phyloP scores from a whole-genome alignment of 2,113 vertebrate genomes.

The Laterallus jamaicensis region DNA sequence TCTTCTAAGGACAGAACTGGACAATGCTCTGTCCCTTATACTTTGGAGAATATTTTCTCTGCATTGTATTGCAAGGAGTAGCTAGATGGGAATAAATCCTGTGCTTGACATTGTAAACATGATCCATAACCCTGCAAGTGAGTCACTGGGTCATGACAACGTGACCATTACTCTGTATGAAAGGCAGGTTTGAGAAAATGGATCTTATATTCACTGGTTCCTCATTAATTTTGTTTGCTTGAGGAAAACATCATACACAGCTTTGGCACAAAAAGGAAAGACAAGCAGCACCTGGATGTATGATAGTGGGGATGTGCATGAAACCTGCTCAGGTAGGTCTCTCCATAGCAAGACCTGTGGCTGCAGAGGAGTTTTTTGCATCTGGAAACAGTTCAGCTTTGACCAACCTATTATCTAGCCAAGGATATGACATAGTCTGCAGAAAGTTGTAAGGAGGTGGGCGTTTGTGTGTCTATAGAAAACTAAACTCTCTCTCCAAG shows the following conservation, averaged over 20 bases:
- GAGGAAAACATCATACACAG: background rate
- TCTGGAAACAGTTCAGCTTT: background rate
- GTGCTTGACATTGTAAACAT: background rate
- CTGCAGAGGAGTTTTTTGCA: background rate
- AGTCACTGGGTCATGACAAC: background rate
- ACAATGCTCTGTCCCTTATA: background rate
- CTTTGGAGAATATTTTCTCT: background rate
- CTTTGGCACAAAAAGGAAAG: background rate
- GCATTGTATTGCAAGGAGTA: background rate
- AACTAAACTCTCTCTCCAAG: background rate
- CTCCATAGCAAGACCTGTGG: fast-evolving
- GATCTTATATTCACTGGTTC: background rate
- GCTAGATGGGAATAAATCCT: background rate
- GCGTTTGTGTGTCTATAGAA: background rate
- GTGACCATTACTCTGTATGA: background rate
- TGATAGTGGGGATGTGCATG: fast-evolving
- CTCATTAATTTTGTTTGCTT: background rate
- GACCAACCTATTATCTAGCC: background rate
- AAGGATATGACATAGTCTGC: background rate
- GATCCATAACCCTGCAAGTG: background rate
- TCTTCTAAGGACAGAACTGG: background rate
- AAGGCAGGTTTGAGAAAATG: background rate
- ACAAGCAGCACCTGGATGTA: background rate
- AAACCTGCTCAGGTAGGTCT: fast-evolving
- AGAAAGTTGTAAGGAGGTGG: background rate